Percentiles rank a stretch among this genome's conserved stretches.
Conservation (phyloP, 2,888 invertebrate genomes). For the Clivina fossor region DNA sequence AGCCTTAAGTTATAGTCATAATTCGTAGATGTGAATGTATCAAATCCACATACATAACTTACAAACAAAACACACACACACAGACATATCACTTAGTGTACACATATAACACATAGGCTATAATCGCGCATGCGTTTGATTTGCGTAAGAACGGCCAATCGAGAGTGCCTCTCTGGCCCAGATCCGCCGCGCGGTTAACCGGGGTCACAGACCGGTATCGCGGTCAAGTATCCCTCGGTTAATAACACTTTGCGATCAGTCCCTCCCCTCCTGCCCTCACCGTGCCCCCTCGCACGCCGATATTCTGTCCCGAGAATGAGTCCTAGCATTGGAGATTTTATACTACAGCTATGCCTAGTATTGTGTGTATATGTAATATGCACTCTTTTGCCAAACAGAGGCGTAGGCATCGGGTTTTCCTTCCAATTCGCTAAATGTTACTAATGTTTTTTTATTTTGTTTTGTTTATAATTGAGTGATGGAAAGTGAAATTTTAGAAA, state of each 20-base stretch:
- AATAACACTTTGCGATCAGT: constrained; percentile 47
- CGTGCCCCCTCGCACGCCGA: constrained; percentile 28
- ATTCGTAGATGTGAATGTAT: too few relatives aligned
- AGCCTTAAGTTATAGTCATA: too few relatives aligned
- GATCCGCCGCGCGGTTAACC: constrained; percentile 40
- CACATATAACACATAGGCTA: too few relatives aligned
- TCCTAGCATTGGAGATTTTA: constrained; percentile 35
- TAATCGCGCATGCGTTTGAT: constrained; percentile 33
- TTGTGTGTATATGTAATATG: constrained; percentile 21
- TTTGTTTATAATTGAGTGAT: too few relatives aligned
- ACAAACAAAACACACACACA: too few relatives aligned
- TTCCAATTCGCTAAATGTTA: too few relatives aligned
- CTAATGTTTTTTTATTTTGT: too few relatives aligned
- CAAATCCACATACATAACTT: too few relatives aligned
- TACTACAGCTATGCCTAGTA: not conserved
- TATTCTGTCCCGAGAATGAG: constrained; percentile 36
- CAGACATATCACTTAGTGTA: too few relatives aligned
- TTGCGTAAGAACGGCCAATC: constrained; percentile 39
- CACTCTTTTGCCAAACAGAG: constrained; percentile 34
- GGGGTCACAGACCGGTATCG: constrained; percentile 50
- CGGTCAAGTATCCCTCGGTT: constrained; percentile 50
- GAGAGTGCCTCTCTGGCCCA: constrained; percentile 47
- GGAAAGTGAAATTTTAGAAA: too few relatives aligned
- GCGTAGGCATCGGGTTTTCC: too few relatives aligned
- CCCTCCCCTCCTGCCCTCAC: constrained; percentile 48